Percentiles rank a stretch among this genome's conserved stretches.
These are phyloP conservation scores for Thereva unica DNA, from an alignment of 2,888 invertebrate genomes.

Conservation along the genomic window DNA sequence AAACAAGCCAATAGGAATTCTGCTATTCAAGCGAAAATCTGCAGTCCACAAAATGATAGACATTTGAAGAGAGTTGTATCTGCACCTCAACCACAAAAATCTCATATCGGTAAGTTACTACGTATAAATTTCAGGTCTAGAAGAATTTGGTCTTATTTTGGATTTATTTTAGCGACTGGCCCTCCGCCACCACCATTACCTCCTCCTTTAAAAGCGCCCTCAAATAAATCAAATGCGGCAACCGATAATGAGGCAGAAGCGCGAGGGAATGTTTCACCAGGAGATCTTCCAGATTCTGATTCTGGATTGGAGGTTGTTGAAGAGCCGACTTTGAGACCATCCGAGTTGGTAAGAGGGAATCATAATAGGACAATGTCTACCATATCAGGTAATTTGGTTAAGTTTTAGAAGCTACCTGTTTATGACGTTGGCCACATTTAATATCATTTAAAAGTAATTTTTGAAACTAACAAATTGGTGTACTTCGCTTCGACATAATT, in stretches of 20 bases:
- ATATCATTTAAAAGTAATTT: too few relatives aligned
- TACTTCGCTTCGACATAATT: too few relatives aligned
- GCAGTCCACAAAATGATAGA: slow-evolving; percentile 47
- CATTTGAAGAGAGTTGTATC: slow-evolving; percentile 64
- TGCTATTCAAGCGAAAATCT: slow-evolving; percentile 52
- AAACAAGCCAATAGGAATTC: slow-evolving; percentile 55
- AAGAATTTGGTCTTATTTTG: slow-evolving; percentile 24
- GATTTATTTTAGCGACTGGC: slow-evolving; percentile 52
- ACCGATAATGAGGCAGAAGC: slow-evolving; percentile 40
- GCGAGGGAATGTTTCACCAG: slow-evolving; percentile 43
- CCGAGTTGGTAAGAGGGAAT: slow-evolving; percentile 66
- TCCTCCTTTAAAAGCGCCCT: slow-evolving; percentile 61
- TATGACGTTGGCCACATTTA: not conserved
- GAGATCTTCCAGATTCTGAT: slow-evolving; percentile 52
- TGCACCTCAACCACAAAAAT: slow-evolving; percentile 60
- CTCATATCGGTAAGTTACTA: slow-evolving; percentile 51
- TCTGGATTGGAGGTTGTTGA: slow-evolving; percentile 65
- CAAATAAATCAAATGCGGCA: slow-evolving; percentile 22
- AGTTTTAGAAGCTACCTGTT: not conserved
- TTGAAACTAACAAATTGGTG: too few relatives aligned
- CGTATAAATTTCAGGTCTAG: slow-evolving; percentile 5
- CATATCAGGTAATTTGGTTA: slow-evolving; percentile 58
- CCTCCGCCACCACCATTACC: slow-evolving; percentile 76
- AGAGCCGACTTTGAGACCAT: slow-evolving; percentile 70
- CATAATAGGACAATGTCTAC: slow-evolving; percentile 63